A percentile compares a stretch with the other conserved stretches of the same genome.
Evolutionary conservation across 2,797 vertebrate species (phyloP).

Genomic region (Morus bassanus): DNA sequence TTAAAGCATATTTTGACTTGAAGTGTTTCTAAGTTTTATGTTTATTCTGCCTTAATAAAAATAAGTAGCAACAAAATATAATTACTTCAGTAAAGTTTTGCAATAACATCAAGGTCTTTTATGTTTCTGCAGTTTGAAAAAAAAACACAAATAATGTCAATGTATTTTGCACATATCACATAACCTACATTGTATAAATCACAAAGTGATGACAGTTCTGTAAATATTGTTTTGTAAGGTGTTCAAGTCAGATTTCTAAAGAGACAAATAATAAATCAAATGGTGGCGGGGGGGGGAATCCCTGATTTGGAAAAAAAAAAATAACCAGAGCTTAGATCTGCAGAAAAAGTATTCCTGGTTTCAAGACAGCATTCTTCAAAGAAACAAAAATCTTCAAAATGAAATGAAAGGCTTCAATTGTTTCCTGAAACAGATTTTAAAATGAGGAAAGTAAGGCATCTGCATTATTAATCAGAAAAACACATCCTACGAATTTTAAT

Average conservation of each 20-base stretch:
- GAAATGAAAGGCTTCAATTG: conserved; percentile 43
- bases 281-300: neutral
- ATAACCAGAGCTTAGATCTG: conserved; percentile 42
- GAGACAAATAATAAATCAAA: conserved; percentile 53
- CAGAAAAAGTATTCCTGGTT: conserved; percentile 43
- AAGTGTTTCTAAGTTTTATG: conserved; percentile 7
- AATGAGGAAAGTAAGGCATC: conserved; percentile 41
- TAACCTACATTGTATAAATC: conserved; percentile 36
- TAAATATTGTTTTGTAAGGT: conserved; percentile 54
- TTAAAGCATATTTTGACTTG: conserved; percentile 7
- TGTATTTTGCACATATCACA: conserved; percentile 25
- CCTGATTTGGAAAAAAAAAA: conserved; percentile 13
- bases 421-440: conserved; percentile 65
- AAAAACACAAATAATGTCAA: neutral
- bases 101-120: conserved; percentile 54
- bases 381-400: conserved; percentile 55
- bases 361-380: conserved; percentile 66
- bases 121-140: conserved; percentile 41
- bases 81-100: conserved; percentile 57
- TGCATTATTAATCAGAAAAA: conserved; percentile 70
- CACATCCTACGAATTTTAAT: conserved; percentile 55
- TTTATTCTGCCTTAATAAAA: conserved; percentile 8
- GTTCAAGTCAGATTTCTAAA: conserved; percentile 54
- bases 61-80: conserved; percentile 33
- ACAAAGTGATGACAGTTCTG: conserved; percentile 44